Percentiles rank a stretch among this genome's conserved stretches.
These are phyloP conservation scores for Xiphophorus maculatus DNA, from an alignment of 2,113 vertebrate genomes.

Conservation along the genomic window DNA sequence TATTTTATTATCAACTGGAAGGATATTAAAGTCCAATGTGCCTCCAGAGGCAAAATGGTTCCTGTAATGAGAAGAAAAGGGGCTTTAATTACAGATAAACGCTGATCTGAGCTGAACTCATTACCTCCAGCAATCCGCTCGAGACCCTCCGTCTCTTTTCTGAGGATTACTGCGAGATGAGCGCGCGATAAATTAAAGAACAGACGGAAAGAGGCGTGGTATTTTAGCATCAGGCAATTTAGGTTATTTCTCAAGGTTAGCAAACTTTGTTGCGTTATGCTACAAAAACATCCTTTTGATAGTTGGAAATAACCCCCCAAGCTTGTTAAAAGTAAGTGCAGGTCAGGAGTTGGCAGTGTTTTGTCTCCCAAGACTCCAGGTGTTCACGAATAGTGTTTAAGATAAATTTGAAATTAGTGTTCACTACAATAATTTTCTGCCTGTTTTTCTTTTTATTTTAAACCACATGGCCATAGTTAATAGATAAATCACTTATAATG, in stretches of 20 bases:
- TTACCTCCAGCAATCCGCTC: slow-evolving; percentile 41
- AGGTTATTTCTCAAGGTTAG: background rate
- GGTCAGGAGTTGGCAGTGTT: background rate
- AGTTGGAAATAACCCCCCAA: background rate
- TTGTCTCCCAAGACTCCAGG: no score
- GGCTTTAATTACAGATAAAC: slow-evolving; percentile 63
- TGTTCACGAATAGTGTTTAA: background rate
- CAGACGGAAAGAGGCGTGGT: background rate
- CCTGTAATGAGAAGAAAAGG: slow-evolving; percentile 45
- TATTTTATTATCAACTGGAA: background rate
- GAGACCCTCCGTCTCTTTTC: slow-evolving; percentile 21
- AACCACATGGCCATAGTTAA: no score
- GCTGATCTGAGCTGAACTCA: slow-evolving; percentile 49
- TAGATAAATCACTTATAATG: no score
- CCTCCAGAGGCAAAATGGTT: slow-evolving; percentile 6
- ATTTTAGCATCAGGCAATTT: background rate
- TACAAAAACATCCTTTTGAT: no score
- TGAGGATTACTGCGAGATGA: background rate
- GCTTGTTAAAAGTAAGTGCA: background rate
- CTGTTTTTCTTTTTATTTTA: no score
- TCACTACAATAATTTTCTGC: no score
- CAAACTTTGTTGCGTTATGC: background rate
- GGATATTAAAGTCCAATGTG: background rate
- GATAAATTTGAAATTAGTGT: background rate
- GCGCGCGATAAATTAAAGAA: background rate